Evolutionary conservation across 2,113 vertebrate species (phyloP).

Genomic region (Burhinus bistriatus): DNA sequence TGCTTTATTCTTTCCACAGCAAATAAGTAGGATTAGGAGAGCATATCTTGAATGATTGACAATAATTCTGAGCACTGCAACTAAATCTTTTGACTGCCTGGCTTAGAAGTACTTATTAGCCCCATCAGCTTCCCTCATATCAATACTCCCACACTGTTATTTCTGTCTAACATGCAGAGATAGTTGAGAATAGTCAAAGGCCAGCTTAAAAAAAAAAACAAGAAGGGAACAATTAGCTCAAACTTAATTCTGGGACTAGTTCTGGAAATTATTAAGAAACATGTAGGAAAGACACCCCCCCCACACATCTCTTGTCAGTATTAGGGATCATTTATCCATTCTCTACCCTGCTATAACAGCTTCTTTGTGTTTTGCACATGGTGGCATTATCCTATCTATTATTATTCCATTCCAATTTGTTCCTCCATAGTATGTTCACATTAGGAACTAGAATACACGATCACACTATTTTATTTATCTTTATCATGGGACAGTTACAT

Average conservation of each 20-base stretch:
- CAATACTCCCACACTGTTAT: neutral
- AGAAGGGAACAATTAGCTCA: neutral
- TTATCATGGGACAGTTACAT: neutral
- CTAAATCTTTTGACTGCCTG: constrained; percentile 39
- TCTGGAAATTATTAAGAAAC: neutral
- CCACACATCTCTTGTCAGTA: neutral
- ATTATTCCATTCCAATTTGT: neutral
- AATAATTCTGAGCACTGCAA: constrained; percentile 13
- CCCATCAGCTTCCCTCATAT: neutral
- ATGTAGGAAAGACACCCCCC: neutral
- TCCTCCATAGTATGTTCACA: neutral
- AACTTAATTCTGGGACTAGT: neutral
- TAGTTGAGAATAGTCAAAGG: neutral
- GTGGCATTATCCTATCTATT: neutral
- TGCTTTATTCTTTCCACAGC: constrained; percentile 9
- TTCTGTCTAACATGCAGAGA: neutral
- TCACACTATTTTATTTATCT: neutral
- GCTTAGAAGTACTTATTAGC: constrained; percentile 21
- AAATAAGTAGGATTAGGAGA: constrained; percentile 31
- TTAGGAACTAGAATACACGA: neutral
- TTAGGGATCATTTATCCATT: neutral
- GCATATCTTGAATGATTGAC: neutral
- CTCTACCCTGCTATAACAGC: neutral
- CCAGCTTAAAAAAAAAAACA: neutral
- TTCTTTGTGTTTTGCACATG: neutral